A percentile compares a stretch with the other conserved stretches of the same genome.
These are phyloP conservation scores for Macrotus californicus DNA, from an alignment of 2,113 vertebrate species.

Conservation along the genomic window DNA sequence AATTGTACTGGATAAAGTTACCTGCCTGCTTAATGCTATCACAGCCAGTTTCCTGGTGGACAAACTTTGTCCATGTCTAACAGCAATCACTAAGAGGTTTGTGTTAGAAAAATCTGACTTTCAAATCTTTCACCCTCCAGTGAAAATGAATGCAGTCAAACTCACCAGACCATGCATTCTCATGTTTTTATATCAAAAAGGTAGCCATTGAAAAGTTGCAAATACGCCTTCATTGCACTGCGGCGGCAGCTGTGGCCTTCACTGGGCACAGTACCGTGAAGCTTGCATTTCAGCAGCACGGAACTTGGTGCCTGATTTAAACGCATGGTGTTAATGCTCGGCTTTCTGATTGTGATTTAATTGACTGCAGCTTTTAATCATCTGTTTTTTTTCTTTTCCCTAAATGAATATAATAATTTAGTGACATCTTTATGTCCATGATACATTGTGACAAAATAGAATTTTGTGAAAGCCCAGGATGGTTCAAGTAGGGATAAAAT, in stretches of 20 bases:
- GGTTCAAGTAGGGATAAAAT: background rate
- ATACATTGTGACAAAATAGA: background rate
- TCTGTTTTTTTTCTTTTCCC: background rate
- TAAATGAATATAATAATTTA: background rate
- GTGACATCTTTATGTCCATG: background rate
- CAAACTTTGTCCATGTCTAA: background rate
- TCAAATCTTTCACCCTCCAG: background rate
- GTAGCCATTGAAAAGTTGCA: background rate
- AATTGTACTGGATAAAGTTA: background rate
- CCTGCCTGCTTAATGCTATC: background rate
- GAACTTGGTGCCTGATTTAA: background rate
- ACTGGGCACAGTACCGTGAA: no score
- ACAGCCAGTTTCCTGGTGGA: background rate
- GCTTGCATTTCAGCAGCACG: background rate
- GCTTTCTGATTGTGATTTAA: background rate
- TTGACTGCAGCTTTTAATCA: background rate
- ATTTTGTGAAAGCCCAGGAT: background rate
- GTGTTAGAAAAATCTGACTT: background rate
- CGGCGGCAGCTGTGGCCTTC: background rate
- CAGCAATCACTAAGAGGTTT: background rate
- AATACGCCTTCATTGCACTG: background rate
- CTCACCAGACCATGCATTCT: background rate
- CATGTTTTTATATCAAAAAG: background rate
- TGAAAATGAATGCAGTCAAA: background rate
- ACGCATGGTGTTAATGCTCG: background rate